Conservation (phyloP, 2,888 invertebrate species). For the Serrognathus titanus region DNA sequence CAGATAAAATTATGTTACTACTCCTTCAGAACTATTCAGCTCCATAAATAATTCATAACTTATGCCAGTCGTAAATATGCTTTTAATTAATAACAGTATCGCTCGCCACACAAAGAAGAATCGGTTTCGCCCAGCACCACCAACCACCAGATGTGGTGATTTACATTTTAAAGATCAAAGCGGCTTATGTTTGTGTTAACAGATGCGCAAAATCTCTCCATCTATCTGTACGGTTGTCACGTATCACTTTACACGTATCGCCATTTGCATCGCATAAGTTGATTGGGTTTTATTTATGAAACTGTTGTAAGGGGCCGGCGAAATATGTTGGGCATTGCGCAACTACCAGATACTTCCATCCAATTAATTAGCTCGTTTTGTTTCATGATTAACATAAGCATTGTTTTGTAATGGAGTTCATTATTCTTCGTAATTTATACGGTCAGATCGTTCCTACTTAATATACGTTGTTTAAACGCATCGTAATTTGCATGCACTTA, state of each 20-base stretch:
- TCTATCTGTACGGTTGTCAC: background rate
- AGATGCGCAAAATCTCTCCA: background rate
- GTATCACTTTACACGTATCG: background rate
- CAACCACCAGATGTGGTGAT: background rate
- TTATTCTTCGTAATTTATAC: background rate
- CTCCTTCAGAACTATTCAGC: no score
- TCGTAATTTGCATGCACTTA: no score
- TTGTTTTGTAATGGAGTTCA: background rate
- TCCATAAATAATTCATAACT: no score
- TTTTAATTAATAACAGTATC: no score
- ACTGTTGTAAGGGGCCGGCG: background rate
- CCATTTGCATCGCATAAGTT: background rate
- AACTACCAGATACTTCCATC: background rate
- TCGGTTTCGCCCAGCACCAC: background rate
- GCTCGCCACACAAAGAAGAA: no score
- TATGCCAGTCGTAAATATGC: no score
- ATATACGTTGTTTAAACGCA: no score
- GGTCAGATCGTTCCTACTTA: no score
- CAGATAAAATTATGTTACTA: no score
- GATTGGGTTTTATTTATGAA: background rate
- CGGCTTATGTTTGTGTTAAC: background rate
- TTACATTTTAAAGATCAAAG: conserved; percentile 3
- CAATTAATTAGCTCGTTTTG: background rate
- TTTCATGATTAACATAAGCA: background rate
- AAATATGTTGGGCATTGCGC: background rate